These are phyloP conservation scores for Dasysyrphus tricinctus DNA, from an alignment of 2,888 invertebrate genomes.

Conservation along the genomic window DNA sequence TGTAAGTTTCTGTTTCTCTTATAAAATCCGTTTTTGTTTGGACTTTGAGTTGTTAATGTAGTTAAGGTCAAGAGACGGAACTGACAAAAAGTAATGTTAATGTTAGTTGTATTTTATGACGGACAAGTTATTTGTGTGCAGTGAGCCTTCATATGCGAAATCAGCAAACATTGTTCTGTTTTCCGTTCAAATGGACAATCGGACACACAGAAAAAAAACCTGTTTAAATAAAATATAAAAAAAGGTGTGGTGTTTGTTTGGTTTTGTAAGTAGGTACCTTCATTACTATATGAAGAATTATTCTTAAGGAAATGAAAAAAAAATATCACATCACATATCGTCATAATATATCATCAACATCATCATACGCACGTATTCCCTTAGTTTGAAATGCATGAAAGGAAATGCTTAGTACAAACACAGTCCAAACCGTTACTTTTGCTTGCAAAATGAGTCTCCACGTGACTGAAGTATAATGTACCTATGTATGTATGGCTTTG, in stretches of 20 bases:
- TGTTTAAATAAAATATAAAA: slow-evolving; percentile 17
- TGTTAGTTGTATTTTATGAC: not conserved
- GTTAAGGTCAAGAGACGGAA: too few species aligned
- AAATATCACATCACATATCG: slow-evolving; percentile 8
- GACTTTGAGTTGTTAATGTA: too few species aligned
- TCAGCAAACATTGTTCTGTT: slow-evolving; percentile 37
- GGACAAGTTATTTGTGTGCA: slow-evolving; percentile 21
- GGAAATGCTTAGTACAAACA: too few species aligned
- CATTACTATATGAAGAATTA: not conserved
- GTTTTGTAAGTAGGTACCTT: not conserved
- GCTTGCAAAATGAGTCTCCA: too few species aligned
- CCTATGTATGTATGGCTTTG: too few species aligned
- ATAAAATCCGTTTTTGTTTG: too few species aligned
- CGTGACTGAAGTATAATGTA: too few species aligned
- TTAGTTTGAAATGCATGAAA: too few species aligned
- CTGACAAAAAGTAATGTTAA: too few species aligned
- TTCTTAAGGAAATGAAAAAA: slow-evolving; percentile 30
- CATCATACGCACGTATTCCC: too few species aligned
- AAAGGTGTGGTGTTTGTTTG: slow-evolving; percentile 21
- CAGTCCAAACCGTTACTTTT: too few species aligned
- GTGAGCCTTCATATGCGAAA: slow-evolving; percentile 37
- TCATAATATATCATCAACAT: not conserved
- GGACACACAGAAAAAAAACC: not conserved
- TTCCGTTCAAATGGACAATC: slow-evolving; percentile 33
- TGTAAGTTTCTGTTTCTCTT: too few species aligned